These are phyloP conservation scores for Biston stratarius DNA, from an alignment of 2,888 invertebrate genomes.

Conservation along the genomic window DNA sequence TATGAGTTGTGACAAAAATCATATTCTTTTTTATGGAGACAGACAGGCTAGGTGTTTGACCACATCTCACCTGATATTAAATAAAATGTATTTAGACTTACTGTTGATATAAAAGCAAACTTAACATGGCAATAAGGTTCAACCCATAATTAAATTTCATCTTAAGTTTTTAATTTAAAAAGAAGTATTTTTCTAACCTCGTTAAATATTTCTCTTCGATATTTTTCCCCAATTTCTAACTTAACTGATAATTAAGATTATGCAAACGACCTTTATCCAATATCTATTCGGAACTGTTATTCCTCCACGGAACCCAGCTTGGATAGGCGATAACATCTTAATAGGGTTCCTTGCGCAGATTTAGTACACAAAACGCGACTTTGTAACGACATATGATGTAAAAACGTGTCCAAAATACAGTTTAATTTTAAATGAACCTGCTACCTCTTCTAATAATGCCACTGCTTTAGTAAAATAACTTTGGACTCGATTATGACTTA, in stretches of 20 bases:
- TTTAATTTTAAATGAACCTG: neutral
- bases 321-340: slow-evolving; percentile 44
- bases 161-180: too few species aligned
- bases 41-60: too few species aligned
- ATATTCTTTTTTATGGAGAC: too few species aligned
- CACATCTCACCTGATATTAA: too few species aligned
- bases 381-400: neutral
- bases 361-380: slow-evolving; percentile 5
- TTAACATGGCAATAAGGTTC: too few species aligned
- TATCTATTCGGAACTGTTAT: slow-evolving; percentile 34
- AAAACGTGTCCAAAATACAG: neutral
- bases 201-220: slow-evolving; percentile 19
- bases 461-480: too few species aligned
- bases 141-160: too few species aligned
- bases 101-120: too few species aligned
- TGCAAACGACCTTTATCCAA: slow-evolving; percentile 37
- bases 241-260: slow-evolving; percentile 35
- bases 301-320: slow-evolving; percentile 34
- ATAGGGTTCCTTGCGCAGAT: slow-evolving; percentile 36
- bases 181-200: neutral
- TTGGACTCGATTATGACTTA: too few species aligned
- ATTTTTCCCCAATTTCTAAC: slow-evolving; percentile 20
- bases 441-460: too few species aligned
- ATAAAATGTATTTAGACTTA: too few species aligned
- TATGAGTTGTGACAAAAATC: too few species aligned